A percentile compares a stretch with the other conserved stretches of the same genome.
phyloP scores from a whole-genome alignment of 2,888 invertebrate genomes.

The Uloborus plumipes region DNA sequence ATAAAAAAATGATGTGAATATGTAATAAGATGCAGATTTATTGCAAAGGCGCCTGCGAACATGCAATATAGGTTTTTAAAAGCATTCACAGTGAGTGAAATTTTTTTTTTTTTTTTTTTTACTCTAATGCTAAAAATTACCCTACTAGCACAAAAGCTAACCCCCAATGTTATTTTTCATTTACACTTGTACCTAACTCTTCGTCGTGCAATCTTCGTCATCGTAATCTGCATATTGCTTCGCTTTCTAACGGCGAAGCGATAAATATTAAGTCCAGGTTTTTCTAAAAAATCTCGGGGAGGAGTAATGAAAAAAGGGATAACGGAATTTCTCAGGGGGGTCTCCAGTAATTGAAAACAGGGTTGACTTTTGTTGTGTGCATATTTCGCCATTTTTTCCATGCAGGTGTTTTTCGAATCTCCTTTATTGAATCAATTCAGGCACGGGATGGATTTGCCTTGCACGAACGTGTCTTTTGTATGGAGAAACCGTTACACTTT shows the following conservation, averaged over 20 bases:
- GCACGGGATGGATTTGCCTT: no score
- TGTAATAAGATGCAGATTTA: no score
- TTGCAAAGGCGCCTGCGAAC: no score
- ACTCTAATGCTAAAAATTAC: no score
- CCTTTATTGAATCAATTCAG: no score
- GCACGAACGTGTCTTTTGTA: no score
- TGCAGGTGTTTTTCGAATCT: no score
- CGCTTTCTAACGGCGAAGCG: constrained; percentile 15
- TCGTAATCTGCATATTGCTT: constrained; percentile 32
- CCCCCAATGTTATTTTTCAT: constrained; percentile 4
- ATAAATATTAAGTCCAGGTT: constrained; percentile 43
- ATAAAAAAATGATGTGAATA: no score
- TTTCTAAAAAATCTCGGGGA: constrained; percentile 19
- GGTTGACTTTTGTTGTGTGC: constrained; percentile 41
- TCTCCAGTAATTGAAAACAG: constrained; percentile 48
- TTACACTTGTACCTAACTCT: background rate
- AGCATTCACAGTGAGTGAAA: background rate
- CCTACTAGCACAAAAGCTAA: background rate
- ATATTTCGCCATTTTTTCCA: constrained; percentile 29
- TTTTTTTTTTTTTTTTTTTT: no score
- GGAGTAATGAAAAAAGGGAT: constrained; percentile 44
- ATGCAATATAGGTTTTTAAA: no score
- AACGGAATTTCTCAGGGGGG: constrained; percentile 37
- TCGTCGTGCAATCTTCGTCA: constrained; percentile 20
- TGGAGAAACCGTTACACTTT: no score